Base-by-base conservation (phyloP, 2,113 vertebrate species). In the Proteles cristata region DNA sequence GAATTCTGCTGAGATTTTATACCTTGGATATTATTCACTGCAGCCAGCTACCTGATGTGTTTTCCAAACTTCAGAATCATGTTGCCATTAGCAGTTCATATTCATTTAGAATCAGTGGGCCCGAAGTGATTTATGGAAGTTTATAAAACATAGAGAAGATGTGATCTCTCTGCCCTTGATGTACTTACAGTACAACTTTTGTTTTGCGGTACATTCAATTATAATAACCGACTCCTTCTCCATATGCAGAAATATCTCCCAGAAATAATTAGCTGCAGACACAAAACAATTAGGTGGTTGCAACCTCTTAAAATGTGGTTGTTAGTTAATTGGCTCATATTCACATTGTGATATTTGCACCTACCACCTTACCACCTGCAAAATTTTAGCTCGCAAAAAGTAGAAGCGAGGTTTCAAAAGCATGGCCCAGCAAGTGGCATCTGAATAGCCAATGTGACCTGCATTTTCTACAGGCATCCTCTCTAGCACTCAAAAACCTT, bases 221-320 rank as follows among this genome's bases (percentile, higher is more conserved):
- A 97, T 93, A 86, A 89, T 77, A 96, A 79, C 88, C 48, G 80
- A 89, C 68, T 95, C 85, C 71, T 91, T 93, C 80, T 97, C 90
- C 95, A 68, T 87, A 91, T 71, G 95, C 97, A 95, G 92, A 96
- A 96, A 96, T 90, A 96, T 97, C 90, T 97, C 97, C 95, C 96
- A 68, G 97, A 97, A 98, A 97, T 97, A 97, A 98, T 97, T 97
- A 97, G 88, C 95, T 96, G 90, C 96, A 98, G 96, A 96, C 94
- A 98, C 90, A 97, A 93, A 97, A 97, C 97, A 98, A 98, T 98
- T 98, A 98, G 96, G 94, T 88, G 71, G 96, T 88, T 86, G 92
- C 84, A 98, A 95, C 96, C 97, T 98, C 97, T 85, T 97, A 97
- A 98, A 98, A 96, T 82, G 87, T 48, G 88, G 95, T 92, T 96